These are phyloP conservation scores for Nemapogon koenigi DNA, from an alignment of 2,888 invertebrate genomes.

Conservation along the genomic window DNA sequence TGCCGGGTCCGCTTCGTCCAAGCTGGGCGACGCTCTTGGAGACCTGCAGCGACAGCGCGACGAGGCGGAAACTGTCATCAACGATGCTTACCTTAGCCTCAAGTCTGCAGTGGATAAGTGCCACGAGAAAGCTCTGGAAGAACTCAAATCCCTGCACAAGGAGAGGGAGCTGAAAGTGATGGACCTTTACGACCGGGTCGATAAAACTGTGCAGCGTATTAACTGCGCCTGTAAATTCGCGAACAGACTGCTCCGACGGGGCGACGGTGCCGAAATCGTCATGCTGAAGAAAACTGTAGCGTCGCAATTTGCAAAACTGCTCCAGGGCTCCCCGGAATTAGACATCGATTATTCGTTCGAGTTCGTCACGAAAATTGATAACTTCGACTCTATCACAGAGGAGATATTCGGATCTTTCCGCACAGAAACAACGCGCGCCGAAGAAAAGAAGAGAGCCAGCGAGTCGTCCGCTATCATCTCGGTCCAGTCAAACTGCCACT, in stretches of 20 bases:
- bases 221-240: slow-evolving; percentile 89
- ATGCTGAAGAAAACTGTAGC: slow-evolving; percentile 81
- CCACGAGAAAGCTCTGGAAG: slow-evolving; percentile 76
- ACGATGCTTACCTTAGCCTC: slow-evolving; percentile 80
- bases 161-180: slow-evolving; percentile 88
- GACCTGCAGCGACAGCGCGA: slow-evolving; percentile 89
- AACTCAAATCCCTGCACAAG: slow-evolving; percentile 79
- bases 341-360: slow-evolving; percentile 81
- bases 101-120: slow-evolving; percentile 83
- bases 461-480: slow-evolving; percentile 46
- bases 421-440: slow-evolving; percentile 68
- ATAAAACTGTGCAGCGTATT: slow-evolving; percentile 83
- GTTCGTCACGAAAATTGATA: slow-evolving; percentile 80
- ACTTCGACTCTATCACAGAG: slow-evolving; percentile 76
- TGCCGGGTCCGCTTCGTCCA: slow-evolving; percentile 77
- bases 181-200: slow-evolving; percentile 84
- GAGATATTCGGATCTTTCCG: slow-evolving; percentile 78
- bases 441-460: slow-evolving; percentile 58
- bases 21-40: slow-evolving; percentile 79
- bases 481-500: slow-evolving; percentile 46
- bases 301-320: slow-evolving; percentile 77
- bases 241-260: slow-evolving; percentile 79
- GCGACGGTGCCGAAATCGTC: slow-evolving; percentile 85
- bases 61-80: slow-evolving; percentile 82
- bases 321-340: slow-evolving; percentile 82